Percentiles rank a stretch among this genome's conserved stretches.
Conservation (phyloP, 2,797 vertebrate genomes). For the Ispidina picta region DNA sequence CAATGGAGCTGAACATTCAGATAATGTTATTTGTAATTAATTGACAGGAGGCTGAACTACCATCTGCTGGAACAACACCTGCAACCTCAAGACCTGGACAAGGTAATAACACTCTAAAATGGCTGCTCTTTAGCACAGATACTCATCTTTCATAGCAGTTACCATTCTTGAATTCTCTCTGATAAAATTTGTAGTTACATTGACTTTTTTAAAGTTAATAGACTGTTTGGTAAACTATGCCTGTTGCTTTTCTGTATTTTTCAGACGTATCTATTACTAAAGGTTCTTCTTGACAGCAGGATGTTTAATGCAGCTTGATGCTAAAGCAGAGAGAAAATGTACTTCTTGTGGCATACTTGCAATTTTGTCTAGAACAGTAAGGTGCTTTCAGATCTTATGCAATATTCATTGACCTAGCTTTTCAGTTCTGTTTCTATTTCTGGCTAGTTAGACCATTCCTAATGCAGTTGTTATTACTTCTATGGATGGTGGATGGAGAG, state of each 20-base stretch:
- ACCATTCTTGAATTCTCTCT: background rate
- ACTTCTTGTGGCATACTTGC: background rate
- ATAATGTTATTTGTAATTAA: slow-evolving; percentile 67
- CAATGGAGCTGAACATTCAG: slow-evolving; percentile 21
- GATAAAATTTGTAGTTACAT: slow-evolving; percentile 34
- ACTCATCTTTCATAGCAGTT: slow-evolving; percentile 61
- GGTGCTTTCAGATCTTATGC: background rate
- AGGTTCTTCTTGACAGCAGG: background rate
- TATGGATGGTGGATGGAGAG: background rate
- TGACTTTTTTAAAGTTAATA: slow-evolving; percentile 47
- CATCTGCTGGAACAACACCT: slow-evolving; percentile 80
- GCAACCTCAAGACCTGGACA: slow-evolving; percentile 91
- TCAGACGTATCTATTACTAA: background rate
- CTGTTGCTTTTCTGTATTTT: slow-evolving; percentile 1
- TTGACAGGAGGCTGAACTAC: slow-evolving; percentile 87
- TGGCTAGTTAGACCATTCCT: background rate
- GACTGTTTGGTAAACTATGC: slow-evolving; percentile 16
- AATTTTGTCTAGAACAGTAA: background rate
- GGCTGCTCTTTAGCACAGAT: slow-evolving; percentile 72
- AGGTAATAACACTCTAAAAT: slow-evolving; percentile 84
- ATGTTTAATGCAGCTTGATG: background rate
- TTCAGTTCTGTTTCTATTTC: background rate
- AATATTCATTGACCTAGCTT: background rate
- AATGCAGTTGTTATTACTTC: background rate
- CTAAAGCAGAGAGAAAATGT: background rate